Base-by-base conservation (phyloP, 2,888 invertebrate genomes). In the Nomada fabriciana region DNA sequence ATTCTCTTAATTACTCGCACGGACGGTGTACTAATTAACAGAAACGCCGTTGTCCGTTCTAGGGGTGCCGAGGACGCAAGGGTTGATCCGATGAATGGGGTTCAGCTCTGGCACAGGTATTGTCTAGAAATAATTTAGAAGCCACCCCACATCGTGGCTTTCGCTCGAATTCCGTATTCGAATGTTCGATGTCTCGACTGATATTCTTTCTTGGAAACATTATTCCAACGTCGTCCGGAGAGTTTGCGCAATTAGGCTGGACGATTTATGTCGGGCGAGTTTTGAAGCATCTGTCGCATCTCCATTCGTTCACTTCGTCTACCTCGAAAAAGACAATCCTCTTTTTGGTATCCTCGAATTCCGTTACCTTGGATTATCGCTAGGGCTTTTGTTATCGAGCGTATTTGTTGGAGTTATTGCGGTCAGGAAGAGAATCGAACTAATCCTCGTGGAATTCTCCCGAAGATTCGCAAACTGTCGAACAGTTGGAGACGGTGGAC, bases 1-100 rank as follows among this genome's bases (percentile, higher is more conserved):
- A 82, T 76, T 79, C 76, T 63, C 80, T 86, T 86, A 86, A 86
- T 86, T 86, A 84, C 76, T 75, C 76, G 43, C 71, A 60, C 69
- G 82, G 75, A 76, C 72, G 75, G 74, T 68, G 78, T 82, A 86
- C 84, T 86, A 86, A 86, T 86, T 86, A 86, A 75, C 80, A 82
- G 74, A 80, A 82, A 84, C 76, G 76, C 61, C 76, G 64, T 59
- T 80, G 76, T 78, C 69, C 82, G 84, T 80, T 81, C 76, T 75
- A 83, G 86, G 76, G 72, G 86, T 76, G 86, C 75, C 77, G 80
- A 80, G 86, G 73, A 84, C 82, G 80, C 73, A 80, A 76, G 77
- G 73, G 77, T 63, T 82, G 84, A 82, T 78, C 71, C 80, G 69
- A 84, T 82, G 86, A 86, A 84, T 84, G 80, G 82, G 68, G 52